Base-by-base conservation (phyloP, 2,888 invertebrate genomes). In the Pachymerium ferrugineum region DNA sequence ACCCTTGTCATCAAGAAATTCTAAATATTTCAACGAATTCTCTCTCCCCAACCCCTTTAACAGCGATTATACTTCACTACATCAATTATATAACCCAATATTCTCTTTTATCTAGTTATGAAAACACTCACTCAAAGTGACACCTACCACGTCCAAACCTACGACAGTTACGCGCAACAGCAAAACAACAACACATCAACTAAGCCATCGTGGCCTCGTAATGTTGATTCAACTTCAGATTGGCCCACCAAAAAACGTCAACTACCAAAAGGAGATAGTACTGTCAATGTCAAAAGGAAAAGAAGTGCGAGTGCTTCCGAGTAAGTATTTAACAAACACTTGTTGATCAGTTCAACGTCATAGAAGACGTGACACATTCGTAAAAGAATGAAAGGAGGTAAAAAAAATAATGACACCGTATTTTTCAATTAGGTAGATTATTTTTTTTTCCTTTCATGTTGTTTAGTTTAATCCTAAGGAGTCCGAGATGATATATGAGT, bases 91-190 rank as follows among this genome's bases (percentile, higher is more conserved):
- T n/a, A n/a, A n/a, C n/a, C n/a, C n/a, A n/a, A n/a, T n/a, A n/a
- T n/a, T n/a, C n/a, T 69, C 22, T 69, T 69, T 30, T 6, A n/a
- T 69, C 19, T 16, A 69, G 69, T 69, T 25, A 69, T 69, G 69
- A 69, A 31, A 33, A 69, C 69, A 12, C 33, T 69, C 30, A 69
- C 69, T 8, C 69, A 69, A 31, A 69, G 69, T 22, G 69, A 69
- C 19, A 69, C 33, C n/a, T 69, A 69, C 19, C 30, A 33, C 30
- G 69, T 69, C 19, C 69, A 31, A 12, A 31, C 69, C 3, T 69
- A 69, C 22, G 31, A 69, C 30, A 33, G 33, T 3, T 69, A 31
- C n/a, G n/a, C 30, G 1, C 19, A 69, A 31, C 69, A 69, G 6
- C n/a, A 31, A 33, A 16, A 69, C 14, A 31, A 30, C 19, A 62